A percentile compares a stretch with the other conserved stretches of the same genome.
phyloP scores from a whole-genome alignment of 1,140 invertebrate genomes.

The Acyrthosiphon pisum region DNA sequence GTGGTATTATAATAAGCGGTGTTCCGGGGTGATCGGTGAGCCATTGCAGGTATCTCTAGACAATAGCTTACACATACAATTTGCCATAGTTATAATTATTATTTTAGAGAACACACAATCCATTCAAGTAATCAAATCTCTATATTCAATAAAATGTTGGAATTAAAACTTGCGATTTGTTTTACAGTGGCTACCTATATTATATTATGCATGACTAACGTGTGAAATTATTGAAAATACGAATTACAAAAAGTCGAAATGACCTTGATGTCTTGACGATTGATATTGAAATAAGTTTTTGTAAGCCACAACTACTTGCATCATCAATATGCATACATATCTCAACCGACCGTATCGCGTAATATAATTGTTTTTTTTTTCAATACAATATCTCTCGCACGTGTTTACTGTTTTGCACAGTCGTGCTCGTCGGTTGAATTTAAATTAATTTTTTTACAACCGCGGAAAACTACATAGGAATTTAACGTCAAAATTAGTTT shows the following conservation, averaged over 20 bases:
- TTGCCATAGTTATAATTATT: not conserved
- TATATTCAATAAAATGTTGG: not conserved
- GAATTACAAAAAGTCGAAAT: slow-evolving; percentile 15
- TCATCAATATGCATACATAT: slow-evolving; percentile 27
- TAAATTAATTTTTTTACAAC: not conserved
- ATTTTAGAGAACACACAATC: not conserved
- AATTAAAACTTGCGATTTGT: not conserved
- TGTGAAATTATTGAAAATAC: not conserved
- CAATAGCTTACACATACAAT: not conserved
- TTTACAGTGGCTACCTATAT: not conserved
- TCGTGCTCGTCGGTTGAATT: not conserved
- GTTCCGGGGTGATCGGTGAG: not conserved
- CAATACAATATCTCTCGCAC: not conserved
- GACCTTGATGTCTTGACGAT: not conserved
- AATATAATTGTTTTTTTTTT: slow-evolving; percentile 21
- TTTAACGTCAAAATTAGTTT: not conserved
- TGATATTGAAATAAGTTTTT: slow-evolving; percentile 48
- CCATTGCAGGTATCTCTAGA: not conserved
- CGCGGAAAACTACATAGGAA: not conserved
- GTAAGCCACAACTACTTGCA: slow-evolving; percentile 27
- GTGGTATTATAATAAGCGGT: not conserved
- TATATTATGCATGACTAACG: not conserved
- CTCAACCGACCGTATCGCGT: slow-evolving; percentile 45
- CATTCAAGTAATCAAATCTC: not conserved
- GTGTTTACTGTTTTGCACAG: not conserved